Conservation (phyloP, 2,797 vertebrate genomes). For the Dipus sagitta region DNA sequence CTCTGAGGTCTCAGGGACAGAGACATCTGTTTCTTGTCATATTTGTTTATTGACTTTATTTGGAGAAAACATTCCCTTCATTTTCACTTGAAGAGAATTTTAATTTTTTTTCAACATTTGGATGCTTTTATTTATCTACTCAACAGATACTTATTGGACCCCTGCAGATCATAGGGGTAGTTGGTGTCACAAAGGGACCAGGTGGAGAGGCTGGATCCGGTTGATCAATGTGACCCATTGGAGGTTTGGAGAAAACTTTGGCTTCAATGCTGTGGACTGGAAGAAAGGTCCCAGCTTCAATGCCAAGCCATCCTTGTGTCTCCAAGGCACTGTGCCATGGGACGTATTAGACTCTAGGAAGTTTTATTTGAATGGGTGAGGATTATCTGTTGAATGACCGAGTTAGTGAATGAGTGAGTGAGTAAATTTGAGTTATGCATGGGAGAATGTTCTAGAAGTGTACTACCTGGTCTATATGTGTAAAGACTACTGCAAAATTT, state of each 20-base stretch:
- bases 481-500: background rate
- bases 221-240: background rate
- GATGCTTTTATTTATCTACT: background rate
- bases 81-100: background rate
- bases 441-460: background rate
- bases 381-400: background rate
- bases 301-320: background rate
- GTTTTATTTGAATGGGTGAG: background rate
- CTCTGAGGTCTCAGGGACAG: background rate
- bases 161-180: rapidly evolving
- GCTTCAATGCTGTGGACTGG: too few species aligned
- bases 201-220: background rate
- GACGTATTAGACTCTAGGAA: background rate
- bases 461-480: background rate
- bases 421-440: background rate
- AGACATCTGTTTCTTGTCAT: background rate
- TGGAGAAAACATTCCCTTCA: background rate
- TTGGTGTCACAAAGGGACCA: rapidly evolving
- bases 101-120: background rate
- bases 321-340: background rate
- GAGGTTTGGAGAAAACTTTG: background rate
- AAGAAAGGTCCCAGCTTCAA: background rate
- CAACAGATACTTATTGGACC: background rate
- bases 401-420: background rate
- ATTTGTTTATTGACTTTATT: background rate